Conservation (phyloP, 2,113 vertebrate species). For the Promerops cafer region DNA sequence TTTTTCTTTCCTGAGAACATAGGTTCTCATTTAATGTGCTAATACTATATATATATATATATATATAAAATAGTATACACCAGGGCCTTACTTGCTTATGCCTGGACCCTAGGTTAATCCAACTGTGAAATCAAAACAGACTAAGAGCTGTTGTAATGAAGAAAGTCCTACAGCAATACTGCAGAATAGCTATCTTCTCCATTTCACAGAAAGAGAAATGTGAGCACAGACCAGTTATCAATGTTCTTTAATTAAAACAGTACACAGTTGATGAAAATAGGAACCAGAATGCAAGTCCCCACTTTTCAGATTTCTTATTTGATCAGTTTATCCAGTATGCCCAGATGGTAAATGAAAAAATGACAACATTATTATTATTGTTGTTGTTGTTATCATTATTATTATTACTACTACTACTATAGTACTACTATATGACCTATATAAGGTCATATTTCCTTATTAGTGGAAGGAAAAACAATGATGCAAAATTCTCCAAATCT, state of each 20-base stretch:
- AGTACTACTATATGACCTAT: neutral
- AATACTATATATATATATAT: neutral
- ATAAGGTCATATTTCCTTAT: no score
- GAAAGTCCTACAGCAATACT: neutral
- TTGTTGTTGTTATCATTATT: fast-evolving
- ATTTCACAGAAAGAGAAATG: neutral
- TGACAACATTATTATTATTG: no score
- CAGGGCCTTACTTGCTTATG: neutral
- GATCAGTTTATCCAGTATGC: neutral
- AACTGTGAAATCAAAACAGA: neutral
- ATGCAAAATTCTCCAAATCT: neutral
- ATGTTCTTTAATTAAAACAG: neutral
- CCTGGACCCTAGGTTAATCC: neutral
- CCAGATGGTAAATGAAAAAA: neutral
- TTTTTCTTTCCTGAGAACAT: neutral
- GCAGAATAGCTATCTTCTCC: neutral
- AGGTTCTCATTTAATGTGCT: neutral
- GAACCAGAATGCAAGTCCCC: neutral
- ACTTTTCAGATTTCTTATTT: neutral
- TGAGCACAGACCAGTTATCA: neutral
- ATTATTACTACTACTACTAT: fast-evolving
- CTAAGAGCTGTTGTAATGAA: neutral
- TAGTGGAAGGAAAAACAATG: neutral
- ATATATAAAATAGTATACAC: neutral
- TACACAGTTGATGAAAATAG: neutral